Base-by-base conservation (phyloP, 1,140 invertebrate species). In the Formica selysi region DNA sequence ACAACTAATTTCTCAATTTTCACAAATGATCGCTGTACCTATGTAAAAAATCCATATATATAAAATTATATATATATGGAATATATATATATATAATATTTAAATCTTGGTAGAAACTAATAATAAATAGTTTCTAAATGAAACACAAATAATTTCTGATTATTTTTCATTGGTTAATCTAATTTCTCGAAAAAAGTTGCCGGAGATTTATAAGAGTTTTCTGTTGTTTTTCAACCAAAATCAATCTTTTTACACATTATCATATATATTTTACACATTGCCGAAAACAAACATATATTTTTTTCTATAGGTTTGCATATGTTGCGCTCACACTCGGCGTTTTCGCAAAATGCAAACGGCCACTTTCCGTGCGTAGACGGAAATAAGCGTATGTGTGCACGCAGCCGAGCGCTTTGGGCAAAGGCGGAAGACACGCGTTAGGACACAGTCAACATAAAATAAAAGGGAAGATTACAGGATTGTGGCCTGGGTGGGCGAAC, bases 401-500 rank as follows among this genome's bases (percentile, higher is more conserved):
- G 70, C 81, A 61, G 48, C n/a, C 51, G 19, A 76, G 65, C 68
- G 61, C 51, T 76, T 64, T 61, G 32, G 48, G 61, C 19, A 38
- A 71, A 54, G 61, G 70, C 67, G 51, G 86, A 64, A 84, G 86
- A 41, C 36, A 44, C 67, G 68, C 80, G 51, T 68, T 65, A 84
- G 81, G 71, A 85, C 32, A 76, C 19, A 26, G 41, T n/a, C 54
- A 54, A 83, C 73, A 74, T 83, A 57, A 83, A 83, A 83, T 83
- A 83, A 83, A 48, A 83, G 44, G 38, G 54, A 83, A 57, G 65
- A 80, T 80, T 80, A 80, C 38, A 57, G 68, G 54, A 36, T 29
- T 26, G 67, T 11, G 51, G 65, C 16, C 54, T 41, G 67, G 79
- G 26, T 73, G 79, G 68, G 68, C 79, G 38, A 41, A 38, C n/a